These are phyloP conservation scores for Ceratina japonica DNA, from an alignment of 1,140 invertebrate species.

Conservation along the genomic window DNA sequence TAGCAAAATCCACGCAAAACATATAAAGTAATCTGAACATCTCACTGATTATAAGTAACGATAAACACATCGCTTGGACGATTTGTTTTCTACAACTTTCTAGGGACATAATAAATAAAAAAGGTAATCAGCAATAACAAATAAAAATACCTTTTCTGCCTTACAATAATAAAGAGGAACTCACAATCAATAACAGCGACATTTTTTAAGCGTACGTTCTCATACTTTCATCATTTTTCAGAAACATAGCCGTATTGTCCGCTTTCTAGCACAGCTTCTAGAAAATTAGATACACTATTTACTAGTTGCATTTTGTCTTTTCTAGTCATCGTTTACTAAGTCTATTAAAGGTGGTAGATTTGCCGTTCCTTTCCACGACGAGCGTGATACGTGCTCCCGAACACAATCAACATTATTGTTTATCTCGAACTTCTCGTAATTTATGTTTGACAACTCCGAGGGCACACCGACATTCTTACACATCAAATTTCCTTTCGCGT, in stretches of 20 bases:
- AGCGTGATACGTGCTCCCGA: not conserved
- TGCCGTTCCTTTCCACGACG: not conserved
- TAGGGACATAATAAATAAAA: too few relatives aligned
- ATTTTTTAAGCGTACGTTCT: too few relatives aligned
- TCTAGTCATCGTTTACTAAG: slow-evolving; percentile 41
- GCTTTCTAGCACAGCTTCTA: not conserved
- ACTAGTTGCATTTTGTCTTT: not conserved
- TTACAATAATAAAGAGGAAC: too few relatives aligned
- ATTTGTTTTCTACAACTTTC: too few relatives aligned
- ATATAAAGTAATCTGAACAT: too few relatives aligned
- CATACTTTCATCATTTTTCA: too few relatives aligned
- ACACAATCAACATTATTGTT: slow-evolving; percentile 39
- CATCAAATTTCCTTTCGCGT: not conserved
- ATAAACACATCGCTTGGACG: too few relatives aligned
- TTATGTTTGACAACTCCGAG: slow-evolving; percentile 14
- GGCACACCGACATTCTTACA: not conserved
- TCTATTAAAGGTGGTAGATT: slow-evolving; percentile 21
- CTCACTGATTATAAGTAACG: not conserved
- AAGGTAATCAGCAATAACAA: too few relatives aligned
- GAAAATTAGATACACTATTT: too few relatives aligned
- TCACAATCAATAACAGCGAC: too few relatives aligned
- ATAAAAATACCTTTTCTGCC: too few relatives aligned
- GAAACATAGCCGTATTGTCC: not conserved
- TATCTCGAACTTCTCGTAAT: slow-evolving; percentile 9
- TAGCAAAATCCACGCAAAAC: too few relatives aligned